A percentile compares a stretch with the other conserved stretches of the same genome.
Conservation (phyloP, 2,113 vertebrate genomes). For the Pachycephala philippinensis region DNA sequence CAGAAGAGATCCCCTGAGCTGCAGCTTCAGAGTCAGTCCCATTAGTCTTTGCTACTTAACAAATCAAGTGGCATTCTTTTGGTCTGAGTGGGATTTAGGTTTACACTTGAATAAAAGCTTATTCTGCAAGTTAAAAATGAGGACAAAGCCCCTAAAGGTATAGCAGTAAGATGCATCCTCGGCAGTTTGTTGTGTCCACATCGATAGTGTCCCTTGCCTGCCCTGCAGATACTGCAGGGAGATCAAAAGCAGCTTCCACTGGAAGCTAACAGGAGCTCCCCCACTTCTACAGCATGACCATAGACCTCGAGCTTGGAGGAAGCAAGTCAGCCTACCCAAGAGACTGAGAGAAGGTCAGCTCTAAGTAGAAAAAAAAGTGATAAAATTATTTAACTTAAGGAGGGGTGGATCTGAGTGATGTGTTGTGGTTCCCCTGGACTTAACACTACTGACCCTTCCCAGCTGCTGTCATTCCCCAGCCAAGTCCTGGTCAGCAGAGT, state of each 20-base stretch:
- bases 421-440: not conserved
- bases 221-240: constrained; percentile 41
- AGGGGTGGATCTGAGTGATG: not conserved
- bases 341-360: not conserved
- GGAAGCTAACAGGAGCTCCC: constrained; percentile 11
- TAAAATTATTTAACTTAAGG: not conserved
- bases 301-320: not conserved
- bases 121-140: not conserved
- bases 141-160: not conserved
- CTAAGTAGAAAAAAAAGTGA: not conserved
- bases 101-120: not conserved
- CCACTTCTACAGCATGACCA: not conserved
- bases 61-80: not conserved
- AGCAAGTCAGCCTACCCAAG: not conserved
- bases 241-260: constrained; percentile 41
- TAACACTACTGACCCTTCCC: not conserved
- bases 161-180: not conserved
- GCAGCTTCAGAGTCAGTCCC: not conserved
- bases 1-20: not conserved
- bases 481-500: accelerated
- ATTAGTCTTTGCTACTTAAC: not conserved
- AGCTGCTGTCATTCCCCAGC: not conserved
- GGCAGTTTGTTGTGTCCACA: not conserved
- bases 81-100: not conserved
- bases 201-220: not conserved